Evolutionary conservation across 1,140 invertebrate genomes (phyloP).

Genomic region (Rhagoletis zephyria): DNA sequence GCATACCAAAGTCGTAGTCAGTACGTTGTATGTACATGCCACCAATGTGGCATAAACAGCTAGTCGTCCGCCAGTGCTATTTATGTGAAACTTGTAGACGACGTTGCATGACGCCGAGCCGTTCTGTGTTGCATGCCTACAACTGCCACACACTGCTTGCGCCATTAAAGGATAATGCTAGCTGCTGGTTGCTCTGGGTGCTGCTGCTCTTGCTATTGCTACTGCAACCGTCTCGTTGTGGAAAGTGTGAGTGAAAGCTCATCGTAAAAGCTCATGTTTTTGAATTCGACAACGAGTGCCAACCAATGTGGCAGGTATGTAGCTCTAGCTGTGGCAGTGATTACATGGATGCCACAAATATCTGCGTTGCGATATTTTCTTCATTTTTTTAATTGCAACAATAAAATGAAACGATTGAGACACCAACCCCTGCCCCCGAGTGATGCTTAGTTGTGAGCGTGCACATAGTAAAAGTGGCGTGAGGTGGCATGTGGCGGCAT

Average conservation of each 20-base stretch:
- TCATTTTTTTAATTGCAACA: slow-evolving; percentile 29
- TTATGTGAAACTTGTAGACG: background rate
- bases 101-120: slow-evolving; percentile 3
- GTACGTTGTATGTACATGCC: background rate
- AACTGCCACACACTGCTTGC: too few relatives aligned
- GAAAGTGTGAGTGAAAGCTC: slow-evolving; percentile 39
- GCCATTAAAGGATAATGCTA: background rate
- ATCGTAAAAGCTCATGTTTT: slow-evolving; percentile 36
- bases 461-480: background rate
- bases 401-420: slow-evolving; percentile 18
- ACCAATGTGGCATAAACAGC: background rate
- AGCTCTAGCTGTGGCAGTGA: slow-evolving; percentile 26
- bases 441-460: too few relatives aligned
- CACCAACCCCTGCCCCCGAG: background rate
- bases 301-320: slow-evolving; percentile 30
- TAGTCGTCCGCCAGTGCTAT: background rate
- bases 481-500: background rate
- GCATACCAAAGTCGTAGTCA: background rate
- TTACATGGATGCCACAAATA: slow-evolving; percentile 25
- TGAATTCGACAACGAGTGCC: background rate
- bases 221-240: background rate
- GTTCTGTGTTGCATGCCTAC: background rate
- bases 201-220: background rate
- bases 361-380: slow-evolving; percentile 29
- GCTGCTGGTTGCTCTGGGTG: background rate